Conservation (phyloP, 1,140 invertebrate species). For the Aleiodes sp. region DNA sequence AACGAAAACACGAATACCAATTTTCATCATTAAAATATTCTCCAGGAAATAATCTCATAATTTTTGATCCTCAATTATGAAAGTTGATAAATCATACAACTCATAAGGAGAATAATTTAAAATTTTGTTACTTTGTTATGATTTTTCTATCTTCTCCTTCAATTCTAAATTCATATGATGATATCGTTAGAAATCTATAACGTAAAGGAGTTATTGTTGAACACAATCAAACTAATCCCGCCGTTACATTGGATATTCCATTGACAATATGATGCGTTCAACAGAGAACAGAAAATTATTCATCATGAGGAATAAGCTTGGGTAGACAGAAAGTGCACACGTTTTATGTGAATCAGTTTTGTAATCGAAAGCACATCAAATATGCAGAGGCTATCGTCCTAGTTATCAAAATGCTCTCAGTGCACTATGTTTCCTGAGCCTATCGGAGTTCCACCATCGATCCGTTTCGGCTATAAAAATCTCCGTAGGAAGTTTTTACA, state of each 20-base stretch:
- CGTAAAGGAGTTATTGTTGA: too few relatives aligned
- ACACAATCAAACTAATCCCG: too few relatives aligned
- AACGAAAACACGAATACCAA: not conserved
- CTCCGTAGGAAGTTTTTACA: not conserved
- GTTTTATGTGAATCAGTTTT: not conserved
- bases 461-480: constrained; percentile 23
- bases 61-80: too few relatives aligned
- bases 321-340: not conserved
- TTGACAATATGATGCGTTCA: too few relatives aligned
- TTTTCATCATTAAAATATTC: too few relatives aligned
- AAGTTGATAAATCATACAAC: too few relatives aligned
- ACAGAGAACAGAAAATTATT: not conserved
- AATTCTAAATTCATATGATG: too few relatives aligned
- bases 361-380: constrained; percentile 24
- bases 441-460: constrained; percentile 18
- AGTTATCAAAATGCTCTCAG: constrained; percentile 22
- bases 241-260: too few relatives aligned
- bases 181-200: too few relatives aligned
- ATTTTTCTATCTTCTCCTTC: too few relatives aligned
- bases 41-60: not conserved
- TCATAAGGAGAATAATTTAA: too few relatives aligned
- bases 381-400: constrained; percentile 22
- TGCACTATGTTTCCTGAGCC: not conserved
- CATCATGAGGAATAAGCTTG: not conserved
- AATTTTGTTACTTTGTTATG: too few relatives aligned